Percentiles rank a stretch among this genome's conserved stretches.
phyloP scores from a whole-genome alignment of 2,888 invertebrate genomes.

The Synanthedon formicaeformis region DNA sequence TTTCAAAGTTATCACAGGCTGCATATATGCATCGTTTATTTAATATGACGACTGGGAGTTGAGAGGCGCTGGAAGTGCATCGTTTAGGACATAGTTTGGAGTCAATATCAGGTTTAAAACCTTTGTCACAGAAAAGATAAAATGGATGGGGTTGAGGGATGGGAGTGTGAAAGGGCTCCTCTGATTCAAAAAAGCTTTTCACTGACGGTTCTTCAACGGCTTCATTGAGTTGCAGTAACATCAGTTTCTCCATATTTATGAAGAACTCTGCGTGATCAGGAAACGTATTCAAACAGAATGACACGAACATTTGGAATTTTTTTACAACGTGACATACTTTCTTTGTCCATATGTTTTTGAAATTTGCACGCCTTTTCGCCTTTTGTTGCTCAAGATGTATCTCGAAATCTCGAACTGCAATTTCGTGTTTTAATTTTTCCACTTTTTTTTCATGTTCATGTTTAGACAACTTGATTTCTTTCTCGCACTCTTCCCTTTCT shows the following conservation, averaged over 20 bases:
- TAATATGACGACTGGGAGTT: slow-evolving; percentile 45
- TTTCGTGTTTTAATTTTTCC: slow-evolving; percentile 25
- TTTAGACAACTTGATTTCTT: slow-evolving; percentile 28
- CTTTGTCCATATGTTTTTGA: slow-evolving; percentile 38
- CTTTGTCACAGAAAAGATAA: slow-evolving; percentile 44
- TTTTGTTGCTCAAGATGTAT: slow-evolving; percentile 31
- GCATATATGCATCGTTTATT: slow-evolving; percentile 50
- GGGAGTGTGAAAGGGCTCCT: slow-evolving; percentile 26
- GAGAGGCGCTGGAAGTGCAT: slow-evolving; percentile 38
- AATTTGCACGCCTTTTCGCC: slow-evolving; percentile 27
- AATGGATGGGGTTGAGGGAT: slow-evolving; percentile 40
- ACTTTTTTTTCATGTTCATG: slow-evolving; percentile 36
- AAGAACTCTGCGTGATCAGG: slow-evolving; percentile 59
- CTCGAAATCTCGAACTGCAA: slow-evolving; percentile 34
- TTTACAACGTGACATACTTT: slow-evolving; percentile 54
- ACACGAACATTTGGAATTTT: slow-evolving; percentile 47
- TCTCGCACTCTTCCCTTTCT: slow-evolving; percentile 41
- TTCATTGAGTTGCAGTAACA: slow-evolving; percentile 48
- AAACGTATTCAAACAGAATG: slow-evolving; percentile 39
- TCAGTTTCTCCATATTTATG: slow-evolving; percentile 50
- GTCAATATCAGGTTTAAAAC: slow-evolving; percentile 31
- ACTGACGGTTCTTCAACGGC: slow-evolving; percentile 31
- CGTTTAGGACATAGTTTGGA: slow-evolving; percentile 39
- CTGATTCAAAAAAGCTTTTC: slow-evolving; percentile 37
- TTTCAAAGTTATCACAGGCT: slow-evolving; percentile 47